phyloP scores from a whole-genome alignment of 2,888 invertebrate species.

The Buathra laborator region DNA sequence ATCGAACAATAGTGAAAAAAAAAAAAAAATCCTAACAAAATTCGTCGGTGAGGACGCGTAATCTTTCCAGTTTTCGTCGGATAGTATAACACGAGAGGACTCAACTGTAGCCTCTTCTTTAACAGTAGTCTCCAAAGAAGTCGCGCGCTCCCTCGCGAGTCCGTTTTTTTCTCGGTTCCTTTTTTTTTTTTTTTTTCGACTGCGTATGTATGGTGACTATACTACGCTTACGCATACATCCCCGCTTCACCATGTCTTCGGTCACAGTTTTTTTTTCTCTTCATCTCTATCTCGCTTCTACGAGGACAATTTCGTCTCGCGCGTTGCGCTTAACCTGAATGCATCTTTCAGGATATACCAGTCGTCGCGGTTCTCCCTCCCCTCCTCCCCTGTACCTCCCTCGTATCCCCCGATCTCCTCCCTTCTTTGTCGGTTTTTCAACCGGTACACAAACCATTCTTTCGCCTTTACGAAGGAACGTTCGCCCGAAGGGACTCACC shows the following conservation, averaged over 20 bases:
- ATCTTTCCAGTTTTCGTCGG: conserved; percentile 67
- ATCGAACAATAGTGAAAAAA: conserved; percentile 43
- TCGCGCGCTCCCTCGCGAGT: conserved; percentile 34
- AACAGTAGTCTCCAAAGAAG: conserved; percentile 44
- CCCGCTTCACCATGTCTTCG: background rate
- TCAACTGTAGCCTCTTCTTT: conserved; percentile 24
- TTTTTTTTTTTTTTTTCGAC: conserved; percentile 39
- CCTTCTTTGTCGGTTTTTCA: conserved; percentile 82
- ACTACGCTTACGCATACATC: conserved; percentile 25
- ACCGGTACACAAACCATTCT: conserved; percentile 82
- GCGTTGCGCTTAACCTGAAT: conserved; percentile 83
- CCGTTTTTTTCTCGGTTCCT: conserved; percentile 51
- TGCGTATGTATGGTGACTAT: conserved; percentile 18
- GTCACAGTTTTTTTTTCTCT: conserved; percentile 35
- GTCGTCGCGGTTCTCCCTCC: conserved; percentile 67
- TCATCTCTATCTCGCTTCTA: conserved; percentile 42
- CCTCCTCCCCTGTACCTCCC: conserved; percentile 38
- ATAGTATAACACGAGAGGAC: conserved; percentile 25
- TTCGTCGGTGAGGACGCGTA: conserved; percentile 58
- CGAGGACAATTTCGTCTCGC: conserved; percentile 79
- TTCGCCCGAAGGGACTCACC: conserved; percentile 57
- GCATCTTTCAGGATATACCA: conserved; percentile 83
- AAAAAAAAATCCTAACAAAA: conserved; percentile 11
- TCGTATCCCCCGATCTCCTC: conserved; percentile 68
- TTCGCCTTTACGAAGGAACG: conserved; percentile 62